Percentiles rank a stretch among this genome's conserved stretches.
phyloP scores from a whole-genome alignment of 2,113 vertebrate genomes.

The Verasper variegatus region DNA sequence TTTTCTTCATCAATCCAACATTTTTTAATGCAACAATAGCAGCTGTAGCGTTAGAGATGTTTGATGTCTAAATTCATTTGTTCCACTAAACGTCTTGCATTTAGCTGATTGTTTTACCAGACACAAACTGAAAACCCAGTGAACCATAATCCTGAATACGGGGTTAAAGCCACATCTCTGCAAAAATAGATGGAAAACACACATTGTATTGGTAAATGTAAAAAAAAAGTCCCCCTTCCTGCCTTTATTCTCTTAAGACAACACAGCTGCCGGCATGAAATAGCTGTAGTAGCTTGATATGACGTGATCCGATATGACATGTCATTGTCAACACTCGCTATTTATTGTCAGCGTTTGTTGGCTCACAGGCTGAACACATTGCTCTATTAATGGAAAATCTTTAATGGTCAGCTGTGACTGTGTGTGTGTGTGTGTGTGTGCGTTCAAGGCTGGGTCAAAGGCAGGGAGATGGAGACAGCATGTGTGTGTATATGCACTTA shows the following conservation, averaged over 20 bases:
- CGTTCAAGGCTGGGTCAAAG: constrained; percentile 4
- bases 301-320: constrained; percentile 55
- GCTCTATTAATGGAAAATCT: constrained; percentile 48
- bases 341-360: constrained; percentile 47
- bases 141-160: not conserved
- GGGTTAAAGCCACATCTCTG: not conserved
- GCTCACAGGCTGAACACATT: constrained; percentile 38
- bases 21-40: not conserved
- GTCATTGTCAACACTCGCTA: constrained; percentile 41
- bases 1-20: constrained; percentile 9
- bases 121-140: not conserved
- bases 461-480: not conserved
- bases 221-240: not conserved
- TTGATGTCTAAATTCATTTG: not conserved
- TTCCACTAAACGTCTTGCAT: not conserved
- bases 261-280: constrained; percentile 29
- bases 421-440: not conserved
- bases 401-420: constrained; percentile 47
- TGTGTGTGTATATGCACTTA: not conserved
- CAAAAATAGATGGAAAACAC: not conserved
- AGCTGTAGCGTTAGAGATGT: not conserved
- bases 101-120: not conserved
- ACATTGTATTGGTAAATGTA: not conserved
- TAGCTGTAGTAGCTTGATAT: constrained; percentile 38
- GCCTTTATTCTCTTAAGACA: constrained; percentile 15